Base-by-base conservation (phyloP, 2,797 vertebrate genomes). In the Botia kubotai region DNA sequence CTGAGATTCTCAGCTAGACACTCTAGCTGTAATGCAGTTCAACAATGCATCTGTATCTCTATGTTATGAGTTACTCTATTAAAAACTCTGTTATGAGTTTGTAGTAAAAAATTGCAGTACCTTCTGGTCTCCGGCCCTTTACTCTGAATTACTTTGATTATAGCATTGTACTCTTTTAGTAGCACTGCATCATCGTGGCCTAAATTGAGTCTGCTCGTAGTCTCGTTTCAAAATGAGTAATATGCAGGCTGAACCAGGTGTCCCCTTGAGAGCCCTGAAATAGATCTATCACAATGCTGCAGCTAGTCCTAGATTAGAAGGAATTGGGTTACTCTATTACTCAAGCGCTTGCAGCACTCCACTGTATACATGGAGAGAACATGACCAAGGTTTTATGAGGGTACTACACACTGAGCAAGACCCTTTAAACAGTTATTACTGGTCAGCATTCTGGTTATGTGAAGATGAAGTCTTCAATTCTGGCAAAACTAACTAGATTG, bases 241-340 rank as follows among this genome's bases (percentile, higher is more conserved):
- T 84, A 80, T 84, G 57, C 48, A 65, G 72, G 76, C 60, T 83
- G 80, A 66, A 33, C 68, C 75, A 87, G 81, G 83, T 86, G 57
- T 60, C 68, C 87, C 87, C 83, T 29, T 39, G 84, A 67, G 84
- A 82, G 60, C 58, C 83, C 87, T 88, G 86, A 89, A 91, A 92
- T 85, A 85, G 79, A 88, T 36, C 72, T 82, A 58, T 78, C 70
- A 77, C 82, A 84, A 81, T 81, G 50, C 75, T 62, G 73, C 71
- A 71, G 71, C n/a, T 86, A 82, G 87, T 88, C 91, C 90, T 87
- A 92, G 89, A 92, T 92, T 90, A 88, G 87, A 75, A 86, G 82
- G 75, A 94, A 95, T 79, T 88, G 85, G 92, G 92, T 93, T 93
- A 93, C 85, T 76, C 69, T 75, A 48, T 80, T 62, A 90, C 90